These are phyloP conservation scores for Nylanderia fulva DNA, from an alignment of 1,140 invertebrate genomes.

Conservation along the genomic window DNA sequence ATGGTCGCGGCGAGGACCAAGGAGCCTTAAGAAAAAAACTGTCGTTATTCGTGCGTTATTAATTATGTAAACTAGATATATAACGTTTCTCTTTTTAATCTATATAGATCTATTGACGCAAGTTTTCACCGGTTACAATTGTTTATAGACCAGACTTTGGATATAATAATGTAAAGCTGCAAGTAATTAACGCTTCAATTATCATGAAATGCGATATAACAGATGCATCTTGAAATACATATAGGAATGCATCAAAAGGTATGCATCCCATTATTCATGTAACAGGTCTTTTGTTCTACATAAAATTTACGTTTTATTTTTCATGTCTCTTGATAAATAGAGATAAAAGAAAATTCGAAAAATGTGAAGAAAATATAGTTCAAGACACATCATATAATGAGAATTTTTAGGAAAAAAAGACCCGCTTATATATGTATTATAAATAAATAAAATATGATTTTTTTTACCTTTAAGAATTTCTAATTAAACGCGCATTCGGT, in stretches of 20 bases:
- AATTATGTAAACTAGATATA: not conserved
- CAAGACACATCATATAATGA: not conserved
- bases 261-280: not conserved
- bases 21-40: not conserved
- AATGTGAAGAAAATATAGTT: not conserved
- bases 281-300: not conserved
- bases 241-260: not conserved
- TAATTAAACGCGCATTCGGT: not conserved
- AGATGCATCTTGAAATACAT: slow-evolving; percentile 26
- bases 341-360: not conserved
- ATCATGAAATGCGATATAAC: not conserved
- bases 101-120: not conserved
- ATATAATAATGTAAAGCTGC: not conserved
- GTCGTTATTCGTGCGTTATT: not conserved
- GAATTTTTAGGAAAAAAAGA: not conserved
- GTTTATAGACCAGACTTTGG: not conserved
- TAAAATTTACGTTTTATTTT: slow-evolving; percentile 6
- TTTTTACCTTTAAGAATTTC: not conserved
- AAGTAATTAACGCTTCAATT: slow-evolving; percentile 42
- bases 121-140: not conserved
- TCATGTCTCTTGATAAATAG: not conserved
- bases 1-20: no score
- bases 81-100: not conserved
- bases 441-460: slow-evolving; percentile 12
- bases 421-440: not conserved